Evolutionary conservation across 2,797 vertebrate species (phyloP), one percentile per base, ranked within the genome.

Genomic region (Brachyalestes nurse): DNA sequence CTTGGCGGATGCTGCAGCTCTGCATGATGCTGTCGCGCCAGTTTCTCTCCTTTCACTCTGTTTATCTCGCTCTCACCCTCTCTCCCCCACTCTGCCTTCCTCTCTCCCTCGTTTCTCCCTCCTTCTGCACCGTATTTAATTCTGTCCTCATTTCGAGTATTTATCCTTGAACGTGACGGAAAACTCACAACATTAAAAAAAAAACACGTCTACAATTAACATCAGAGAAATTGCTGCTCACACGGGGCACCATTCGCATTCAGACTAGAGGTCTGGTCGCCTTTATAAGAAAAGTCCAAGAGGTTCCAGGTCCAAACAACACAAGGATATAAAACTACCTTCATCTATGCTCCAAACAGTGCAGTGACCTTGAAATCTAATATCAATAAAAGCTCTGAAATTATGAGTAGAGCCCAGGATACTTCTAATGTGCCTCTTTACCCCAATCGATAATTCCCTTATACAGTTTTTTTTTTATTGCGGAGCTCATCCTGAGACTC

Each of bases 331-430:
- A 75, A 79, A 51, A 40, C 19, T 19, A 40, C 77, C 49, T 53
- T 82, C 64, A 78, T 73, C 62, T 47, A 5, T 23, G 10, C 53
- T 73, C 34, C 60, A 55, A 80, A 75, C 67, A 60, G 72, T 75
- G 60, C 69, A 25, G n/a, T 66, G 72, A 86, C 85, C 85, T 86
- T 86, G 78, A 78, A 82, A 78, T 82, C 60, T 81, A 86, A 86
- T 86, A 84, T 74, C 78, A 83, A 86, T 86, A 84, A 86, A 84
- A 83, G 78, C 78, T 49, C 79, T 12, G 23, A 65, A 86, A 84
- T 82, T 80, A 78, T 75, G 61, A 84, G 66, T 75, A 51, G 62
- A 86, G 55, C 81, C 69, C 75, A 61, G 66, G 81, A 78, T 75
- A 78, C 66, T 79, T 60, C 79, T 84, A 82, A 84, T 84, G 83